Conservation (phyloP, 2,888 invertebrate species). For the Drosophila mulleri region DNA sequence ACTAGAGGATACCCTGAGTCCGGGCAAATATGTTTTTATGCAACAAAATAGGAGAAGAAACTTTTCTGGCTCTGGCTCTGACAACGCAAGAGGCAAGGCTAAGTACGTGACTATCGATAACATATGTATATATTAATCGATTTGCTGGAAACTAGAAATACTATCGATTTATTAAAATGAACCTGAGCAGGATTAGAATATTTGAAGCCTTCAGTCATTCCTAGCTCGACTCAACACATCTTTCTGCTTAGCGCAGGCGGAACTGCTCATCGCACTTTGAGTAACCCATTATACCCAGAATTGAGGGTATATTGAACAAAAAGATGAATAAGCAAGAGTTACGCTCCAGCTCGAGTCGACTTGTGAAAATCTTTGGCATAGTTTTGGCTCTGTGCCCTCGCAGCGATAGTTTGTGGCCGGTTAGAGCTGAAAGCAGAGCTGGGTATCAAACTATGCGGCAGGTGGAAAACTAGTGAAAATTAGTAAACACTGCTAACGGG, state of each 20-base stretch:
- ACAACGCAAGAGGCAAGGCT: too few relatives aligned
- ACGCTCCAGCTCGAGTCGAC: slow-evolving; percentile 5
- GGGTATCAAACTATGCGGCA: slow-evolving; percentile 23
- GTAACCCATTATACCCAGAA: not conserved
- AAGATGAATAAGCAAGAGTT: not conserved
- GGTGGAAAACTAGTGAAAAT: slow-evolving; percentile 50
- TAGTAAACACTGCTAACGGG: slow-evolving; percentile 57
- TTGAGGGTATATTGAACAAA: not conserved
- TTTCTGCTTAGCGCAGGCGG: not conserved
- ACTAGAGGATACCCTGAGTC: not conserved
- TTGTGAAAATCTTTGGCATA: slow-evolving; percentile 49
- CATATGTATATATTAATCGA: too few relatives aligned
- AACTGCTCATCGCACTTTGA: not conserved
- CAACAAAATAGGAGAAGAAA: too few relatives aligned
- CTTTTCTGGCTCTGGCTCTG: too few relatives aligned
- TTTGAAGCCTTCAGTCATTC: too few relatives aligned
- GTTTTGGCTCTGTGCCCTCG: slow-evolving; percentile 34
- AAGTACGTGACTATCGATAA: too few relatives aligned
- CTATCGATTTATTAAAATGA: too few relatives aligned
- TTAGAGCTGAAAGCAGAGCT: slow-evolving; percentile 5
- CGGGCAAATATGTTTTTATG: too few relatives aligned
- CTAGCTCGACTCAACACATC: not conserved
- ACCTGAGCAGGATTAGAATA: too few relatives aligned
- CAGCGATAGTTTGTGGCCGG: slow-evolving; percentile 20
- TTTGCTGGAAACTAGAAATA: too few relatives aligned